Evolutionary conservation across 2,113 vertebrate genomes (phyloP).

Genomic region (Catagonus wagneri): DNA sequence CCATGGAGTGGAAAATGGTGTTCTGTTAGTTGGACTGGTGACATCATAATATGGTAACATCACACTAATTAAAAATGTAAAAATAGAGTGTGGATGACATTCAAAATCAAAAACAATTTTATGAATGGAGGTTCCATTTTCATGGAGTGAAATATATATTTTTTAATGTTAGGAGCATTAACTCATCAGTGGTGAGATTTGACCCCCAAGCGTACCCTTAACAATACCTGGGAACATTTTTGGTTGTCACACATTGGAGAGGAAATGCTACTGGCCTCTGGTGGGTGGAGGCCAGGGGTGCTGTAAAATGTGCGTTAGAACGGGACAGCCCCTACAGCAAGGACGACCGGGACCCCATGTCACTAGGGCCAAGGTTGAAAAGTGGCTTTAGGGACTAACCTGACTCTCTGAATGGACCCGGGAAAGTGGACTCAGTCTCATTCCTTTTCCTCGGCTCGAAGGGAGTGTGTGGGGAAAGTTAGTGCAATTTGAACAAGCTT

Average conservation of each 20-base stretch:
- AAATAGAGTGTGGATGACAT: not conserved
- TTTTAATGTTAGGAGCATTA: not conserved
- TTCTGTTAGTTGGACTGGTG: not conserved
- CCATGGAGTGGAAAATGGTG: not conserved
- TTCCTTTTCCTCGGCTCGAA: not conserved
- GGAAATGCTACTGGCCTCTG: not conserved
- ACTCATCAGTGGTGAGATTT: not conserved
- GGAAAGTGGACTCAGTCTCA: not conserved
- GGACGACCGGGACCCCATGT: not conserved
- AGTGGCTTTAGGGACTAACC: not conserved
- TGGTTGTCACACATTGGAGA: not conserved
- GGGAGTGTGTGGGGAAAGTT: not conserved
- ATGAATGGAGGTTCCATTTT: not conserved
- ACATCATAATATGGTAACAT: not conserved
- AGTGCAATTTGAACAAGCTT: too few relatives aligned
- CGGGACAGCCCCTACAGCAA: too few relatives aligned
- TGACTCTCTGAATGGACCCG: not conserved
- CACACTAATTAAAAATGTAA: not conserved
- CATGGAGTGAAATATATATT: not conserved
- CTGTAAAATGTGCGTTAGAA: fast-evolving
- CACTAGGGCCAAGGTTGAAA: not conserved
- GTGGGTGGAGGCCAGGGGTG: not conserved
- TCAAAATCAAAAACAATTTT: not conserved
- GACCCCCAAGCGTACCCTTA: fast-evolving
- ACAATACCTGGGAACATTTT: not conserved